Evolutionary conservation across 2,113 vertebrate genomes (phyloP), one percentile per base, ranked within the genome.

Genomic region (Toxostoma redivivum): DNA sequence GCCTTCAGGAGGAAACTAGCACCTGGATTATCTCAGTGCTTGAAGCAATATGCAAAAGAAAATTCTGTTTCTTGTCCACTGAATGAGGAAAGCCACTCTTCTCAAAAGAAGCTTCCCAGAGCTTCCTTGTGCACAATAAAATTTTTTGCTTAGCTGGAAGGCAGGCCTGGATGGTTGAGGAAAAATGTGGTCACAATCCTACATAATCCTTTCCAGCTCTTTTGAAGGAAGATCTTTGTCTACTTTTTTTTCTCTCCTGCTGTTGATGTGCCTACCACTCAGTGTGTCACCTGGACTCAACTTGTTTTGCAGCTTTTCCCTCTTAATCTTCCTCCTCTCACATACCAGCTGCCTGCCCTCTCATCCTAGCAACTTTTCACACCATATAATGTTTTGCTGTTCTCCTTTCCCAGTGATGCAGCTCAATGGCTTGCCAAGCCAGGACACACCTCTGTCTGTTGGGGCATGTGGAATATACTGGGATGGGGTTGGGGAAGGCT

Each of bases 221-320:
- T 96, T 93, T 94, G 80, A 92, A 95, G 95, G 71, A 94, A 74
- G 90, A 74, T 81, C 56, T 92, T 94, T 92, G 79, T 96, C 86
- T 89, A 65, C 57, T 90, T 96, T 83, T 83, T 92, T 93, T 88
- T 90, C 79, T 76, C 50, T 90, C 47, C 54, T 83, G 88, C 86
- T 83, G 16, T 86, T 95, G 62, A 88, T 86, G 79, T 92, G 88
- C 85, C 81, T 95, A 6, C 94, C 50, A 25, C 74, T 90, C 79
- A 54, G 57, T 81, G 82, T 95, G 78, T 94, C 54, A 69, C 73
- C 90, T 73, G 79, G 71, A 47, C 76, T 93, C 83, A 66, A 74
- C 80, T 93, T 92, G 31, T 66, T 86, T 42, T 45, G 79, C 79
- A 88, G 27, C 82, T 88, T 94, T 86, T 93, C 82, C 70, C 47